These are phyloP conservation scores for Barbus barbus DNA, from an alignment of 2,113 vertebrate species.

Conservation along the genomic window DNA sequence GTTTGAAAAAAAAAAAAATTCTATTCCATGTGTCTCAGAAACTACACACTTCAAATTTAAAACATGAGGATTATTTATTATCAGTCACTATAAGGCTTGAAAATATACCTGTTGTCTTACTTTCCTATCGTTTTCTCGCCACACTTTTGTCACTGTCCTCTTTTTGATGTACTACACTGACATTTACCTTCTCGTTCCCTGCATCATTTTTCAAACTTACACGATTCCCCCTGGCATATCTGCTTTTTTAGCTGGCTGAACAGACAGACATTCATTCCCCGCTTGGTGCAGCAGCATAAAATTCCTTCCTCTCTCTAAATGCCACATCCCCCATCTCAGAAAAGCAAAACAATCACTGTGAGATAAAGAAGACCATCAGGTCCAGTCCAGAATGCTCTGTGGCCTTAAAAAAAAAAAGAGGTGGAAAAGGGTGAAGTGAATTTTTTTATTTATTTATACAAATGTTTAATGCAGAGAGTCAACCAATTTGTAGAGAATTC, in stretches of 20 bases:
- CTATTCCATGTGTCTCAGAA: background rate
- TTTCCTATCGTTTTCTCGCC: background rate
- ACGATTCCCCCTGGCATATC: constrained; percentile 15
- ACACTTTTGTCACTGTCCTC: constrained; percentile 17
- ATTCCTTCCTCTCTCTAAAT: constrained; percentile 34
- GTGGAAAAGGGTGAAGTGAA: background rate
- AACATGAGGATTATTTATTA: constrained; percentile 1
- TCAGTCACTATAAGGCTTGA: background rate
- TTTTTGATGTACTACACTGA: constrained; percentile 29
- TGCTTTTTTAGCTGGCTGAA: constrained; percentile 4
- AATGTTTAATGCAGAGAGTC: background rate
- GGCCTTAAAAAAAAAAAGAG: constrained; percentile 16
- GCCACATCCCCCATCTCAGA: constrained; percentile 23
- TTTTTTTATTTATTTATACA: background rate
- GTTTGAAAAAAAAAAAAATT: background rate
- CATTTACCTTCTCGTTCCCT: constrained; percentile 39
- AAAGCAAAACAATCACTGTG: constrained; percentile 23
- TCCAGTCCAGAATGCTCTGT: background rate
- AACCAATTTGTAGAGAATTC: background rate
- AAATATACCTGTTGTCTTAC: background rate
- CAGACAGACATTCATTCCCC: background rate
- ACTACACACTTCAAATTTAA: background rate
- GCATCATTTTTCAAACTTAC: constrained; percentile 38
- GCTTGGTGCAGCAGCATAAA: background rate
- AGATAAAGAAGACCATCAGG: constrained; percentile 11